phyloP scores from a whole-genome alignment of 2,113 vertebrate species.

The Pholis gunnellus region DNA sequence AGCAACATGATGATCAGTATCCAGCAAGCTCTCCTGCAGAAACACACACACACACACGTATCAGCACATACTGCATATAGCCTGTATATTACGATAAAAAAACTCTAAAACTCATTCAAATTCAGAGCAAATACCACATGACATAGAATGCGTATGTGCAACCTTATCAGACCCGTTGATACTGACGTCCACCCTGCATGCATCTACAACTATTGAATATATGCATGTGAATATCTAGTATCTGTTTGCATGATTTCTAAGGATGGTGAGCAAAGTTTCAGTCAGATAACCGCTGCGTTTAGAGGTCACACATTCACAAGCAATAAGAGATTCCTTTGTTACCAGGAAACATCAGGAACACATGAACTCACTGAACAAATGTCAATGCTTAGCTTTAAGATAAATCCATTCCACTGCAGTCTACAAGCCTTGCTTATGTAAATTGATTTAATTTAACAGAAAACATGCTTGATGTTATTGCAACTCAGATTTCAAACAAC shows the following conservation, averaged over 20 bases:
- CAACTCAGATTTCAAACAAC: neutral
- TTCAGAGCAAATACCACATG: neutral
- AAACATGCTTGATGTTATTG: neutral
- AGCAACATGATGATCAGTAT: conserved; percentile 91
- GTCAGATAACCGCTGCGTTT: neutral
- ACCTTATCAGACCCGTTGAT: neutral
- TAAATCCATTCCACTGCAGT: neutral
- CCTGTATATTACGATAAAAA: neutral
- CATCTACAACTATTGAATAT: neutral
- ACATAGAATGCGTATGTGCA: neutral
- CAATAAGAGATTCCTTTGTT: neutral
- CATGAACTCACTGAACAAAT: neutral
- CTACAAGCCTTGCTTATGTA: neutral
- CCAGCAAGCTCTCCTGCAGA: conserved; percentile 87
- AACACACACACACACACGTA: neutral
- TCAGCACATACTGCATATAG: neutral
- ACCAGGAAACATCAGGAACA: neutral
- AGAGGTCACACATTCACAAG: neutral
- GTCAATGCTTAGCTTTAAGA: neutral
- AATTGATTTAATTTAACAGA: neutral
- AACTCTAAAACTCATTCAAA: neutral
- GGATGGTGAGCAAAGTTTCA: neutral
- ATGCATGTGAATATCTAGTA: neutral
- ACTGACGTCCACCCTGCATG: neutral
- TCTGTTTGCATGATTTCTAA: neutral